Evolutionary conservation across 2,797 vertebrate species (phyloP).

Genomic region (Mionectes olivaceus): DNA sequence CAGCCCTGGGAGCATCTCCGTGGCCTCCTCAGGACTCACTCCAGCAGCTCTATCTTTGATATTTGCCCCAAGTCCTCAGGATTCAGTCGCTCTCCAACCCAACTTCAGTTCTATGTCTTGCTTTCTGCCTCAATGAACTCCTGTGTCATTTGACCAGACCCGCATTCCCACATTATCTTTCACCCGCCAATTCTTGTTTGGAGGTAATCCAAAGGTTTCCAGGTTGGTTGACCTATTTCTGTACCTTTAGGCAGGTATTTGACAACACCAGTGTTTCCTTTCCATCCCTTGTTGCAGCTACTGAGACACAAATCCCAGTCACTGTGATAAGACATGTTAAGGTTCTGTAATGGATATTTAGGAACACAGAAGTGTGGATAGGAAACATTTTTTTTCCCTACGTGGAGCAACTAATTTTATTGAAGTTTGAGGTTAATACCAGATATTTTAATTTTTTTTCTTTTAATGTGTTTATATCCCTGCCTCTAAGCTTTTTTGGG

Average conservation of each 20-base stretch:
- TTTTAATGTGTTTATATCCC: not conserved
- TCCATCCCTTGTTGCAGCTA: not conserved
- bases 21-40: rapidly evolving
- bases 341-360: not conserved
- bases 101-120: rapidly evolving
- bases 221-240: not conserved
- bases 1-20: rapidly evolving
- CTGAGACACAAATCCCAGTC: not conserved
- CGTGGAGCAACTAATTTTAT: not conserved
- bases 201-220: not conserved
- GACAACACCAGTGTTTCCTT: not conserved
- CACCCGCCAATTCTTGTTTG: not conserved
- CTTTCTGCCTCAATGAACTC: not conserved
- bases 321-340: not conserved
- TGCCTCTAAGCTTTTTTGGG: not conserved
- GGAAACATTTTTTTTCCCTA: not conserved
- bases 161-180: not conserved
- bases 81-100: not conserved
- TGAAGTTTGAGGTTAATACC: not conserved
- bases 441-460: not conserved
- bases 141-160: not conserved
- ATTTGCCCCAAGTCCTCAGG: not conserved
- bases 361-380: not conserved
- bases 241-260: not conserved
- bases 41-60: not conserved